Base-by-base conservation (phyloP, 1,140 invertebrate species). In the Drosophila suzukii region DNA sequence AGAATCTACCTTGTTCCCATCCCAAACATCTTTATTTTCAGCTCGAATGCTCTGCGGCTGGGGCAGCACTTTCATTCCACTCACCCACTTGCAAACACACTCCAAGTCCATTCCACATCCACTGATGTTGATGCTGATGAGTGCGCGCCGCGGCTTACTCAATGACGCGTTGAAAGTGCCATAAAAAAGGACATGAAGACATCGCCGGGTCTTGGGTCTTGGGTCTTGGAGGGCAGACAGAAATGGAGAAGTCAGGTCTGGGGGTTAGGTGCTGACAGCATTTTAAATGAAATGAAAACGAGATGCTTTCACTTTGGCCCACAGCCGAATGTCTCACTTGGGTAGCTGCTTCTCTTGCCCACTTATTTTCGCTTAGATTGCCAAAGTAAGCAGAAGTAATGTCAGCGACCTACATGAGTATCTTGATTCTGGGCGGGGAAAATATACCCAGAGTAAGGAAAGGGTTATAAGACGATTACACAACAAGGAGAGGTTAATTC, bases 101-200 rank as follows among this genome's bases (percentile, higher is more conserved):
- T 51, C 51, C 60, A 58, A 51, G 65, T 65, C 55, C 47, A n/a
- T 57, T 36, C 58, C 56, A 13, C 38, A 39, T 12, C 4, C 13
- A n/a, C 38, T 46, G 43, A 46, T 46, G 43, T 12, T 63, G 71
- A 49, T 54, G 57, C 66, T 78, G 83, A 89, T 80, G 84, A 89
- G 79, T 89, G 75, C 73, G 79, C 84, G 80, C 76, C 83, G 76
- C 80, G 80, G 83, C 83, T 72, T 75, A 88, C 80, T 88, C 83
- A 88, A 88, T 88, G 83, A 89, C 85, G 83, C 83, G 84, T 88
- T 88, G 83, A 88, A 88, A 89, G 80, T 88, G 83, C 84, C 80
- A 89, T 83, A 89, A 86, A 88, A 81, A 83, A 80, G 80, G 84
- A 89, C 84, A 89, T 83, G 80, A 85, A 88, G 83, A 86, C 78